These are phyloP conservation scores for Torymus texanus DNA, from an alignment of 2,888 invertebrate species.

Conservation along the genomic window DNA sequence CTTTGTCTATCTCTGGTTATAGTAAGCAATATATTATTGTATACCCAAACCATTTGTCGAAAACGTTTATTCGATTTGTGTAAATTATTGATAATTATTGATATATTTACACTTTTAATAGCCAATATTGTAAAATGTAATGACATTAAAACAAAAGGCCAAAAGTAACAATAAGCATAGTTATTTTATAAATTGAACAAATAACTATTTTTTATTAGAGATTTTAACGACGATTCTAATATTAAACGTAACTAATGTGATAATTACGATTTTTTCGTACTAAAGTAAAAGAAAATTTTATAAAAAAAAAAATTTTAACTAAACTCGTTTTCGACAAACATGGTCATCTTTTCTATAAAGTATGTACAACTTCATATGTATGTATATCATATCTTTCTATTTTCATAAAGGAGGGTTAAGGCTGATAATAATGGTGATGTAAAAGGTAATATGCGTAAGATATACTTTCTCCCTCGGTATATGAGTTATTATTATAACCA, in stretches of 20 bases:
- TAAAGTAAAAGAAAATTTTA: constrained; percentile 2
- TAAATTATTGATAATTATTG: too few relatives aligned
- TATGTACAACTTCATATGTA: constrained; percentile 20
- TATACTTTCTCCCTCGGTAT: background rate
- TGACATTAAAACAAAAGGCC: constrained; percentile 36
- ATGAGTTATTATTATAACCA: constrained; percentile 1
- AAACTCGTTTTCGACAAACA: constrained; percentile 16
- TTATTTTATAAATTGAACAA: constrained; percentile 32
- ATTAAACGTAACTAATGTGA: constrained; percentile 10
- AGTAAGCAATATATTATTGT: background rate
- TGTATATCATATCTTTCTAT: constrained; percentile 43
- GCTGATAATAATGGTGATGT: constrained; percentile 51
- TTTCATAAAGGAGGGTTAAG: constrained; percentile 54
- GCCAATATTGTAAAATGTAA: background rate
- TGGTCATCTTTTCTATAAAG: background rate
- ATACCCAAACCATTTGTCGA: constrained; percentile 16
- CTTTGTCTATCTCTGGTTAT: constrained; percentile 31
- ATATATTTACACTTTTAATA: too few relatives aligned
- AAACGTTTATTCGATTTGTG: constrained; percentile 12
- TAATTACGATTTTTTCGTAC: constrained; percentile 2
- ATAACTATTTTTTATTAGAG: constrained; percentile 39
- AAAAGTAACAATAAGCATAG: constrained; percentile 46
- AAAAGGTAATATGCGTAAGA: constrained; percentile 23
- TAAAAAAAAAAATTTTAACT: background rate
- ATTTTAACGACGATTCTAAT: constrained; percentile 15